A percentile compares a stretch with the other conserved stretches of the same genome.
Evolutionary conservation across 2,888 invertebrate genomes (phyloP).

Genomic region (Drosophila bunnanda): DNA sequence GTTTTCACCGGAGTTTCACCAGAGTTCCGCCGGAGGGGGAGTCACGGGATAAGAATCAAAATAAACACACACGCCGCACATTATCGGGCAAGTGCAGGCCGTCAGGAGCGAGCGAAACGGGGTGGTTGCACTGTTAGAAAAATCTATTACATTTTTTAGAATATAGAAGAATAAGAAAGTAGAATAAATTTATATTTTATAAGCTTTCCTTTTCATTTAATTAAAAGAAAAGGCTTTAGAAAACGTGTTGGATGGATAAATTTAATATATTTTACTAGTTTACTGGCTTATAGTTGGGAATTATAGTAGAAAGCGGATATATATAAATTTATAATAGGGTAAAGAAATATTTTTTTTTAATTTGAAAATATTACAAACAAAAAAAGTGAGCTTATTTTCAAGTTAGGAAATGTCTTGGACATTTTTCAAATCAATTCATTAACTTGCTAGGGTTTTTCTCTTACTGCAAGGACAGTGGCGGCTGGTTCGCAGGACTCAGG

Average conservation of each 20-base stretch:
- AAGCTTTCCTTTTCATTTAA: neutral
- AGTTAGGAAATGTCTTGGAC: neutral
- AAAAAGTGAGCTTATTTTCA: too few relatives aligned
- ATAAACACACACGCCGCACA: conserved; percentile 78
- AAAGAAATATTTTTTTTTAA: too few relatives aligned
- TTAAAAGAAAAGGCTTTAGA: neutral
- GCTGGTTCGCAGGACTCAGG: conserved; percentile 11
- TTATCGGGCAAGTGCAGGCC: conserved; percentile 76
- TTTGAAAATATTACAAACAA: too few relatives aligned
- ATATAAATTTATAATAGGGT: too few relatives aligned
- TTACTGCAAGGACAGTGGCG: conserved; percentile 1
- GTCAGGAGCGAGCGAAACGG: conserved; percentile 7
- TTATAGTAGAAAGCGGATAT: neutral
- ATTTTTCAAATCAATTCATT: neutral
- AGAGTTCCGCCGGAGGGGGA: neutral
- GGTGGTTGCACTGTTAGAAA: conserved; percentile 28
- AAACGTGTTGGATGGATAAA: neutral
- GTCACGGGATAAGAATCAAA: conserved; percentile 66
- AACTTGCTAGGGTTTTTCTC: neutral
- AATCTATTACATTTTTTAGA: neutral
- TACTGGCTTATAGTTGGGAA: neutral
- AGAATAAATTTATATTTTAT: neutral
- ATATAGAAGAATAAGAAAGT: neutral
- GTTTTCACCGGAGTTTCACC: neutral
- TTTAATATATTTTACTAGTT: neutral